Evolutionary conservation across 2,113 vertebrate genomes (phyloP), one percentile per base, ranked within the genome.

Genomic region (Coryphaenoides rupestris): DNA sequence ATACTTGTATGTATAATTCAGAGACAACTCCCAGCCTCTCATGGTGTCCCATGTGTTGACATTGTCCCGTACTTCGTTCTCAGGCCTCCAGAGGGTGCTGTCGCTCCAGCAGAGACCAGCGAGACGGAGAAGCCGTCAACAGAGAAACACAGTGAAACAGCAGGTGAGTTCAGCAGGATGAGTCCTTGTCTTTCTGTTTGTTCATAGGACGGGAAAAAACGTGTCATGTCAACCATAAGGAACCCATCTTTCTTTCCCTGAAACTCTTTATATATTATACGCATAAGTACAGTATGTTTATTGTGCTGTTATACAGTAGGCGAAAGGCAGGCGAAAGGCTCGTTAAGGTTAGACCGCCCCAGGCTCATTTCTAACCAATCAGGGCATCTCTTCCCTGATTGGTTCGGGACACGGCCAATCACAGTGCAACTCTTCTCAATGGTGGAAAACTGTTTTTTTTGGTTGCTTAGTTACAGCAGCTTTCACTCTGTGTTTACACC

Each of bases 1-100:
- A 6, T 26, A 26, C 24, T 26, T 26, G 3, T 26, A 6, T 26
- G 24, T 6, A 3, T 3, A 26, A 26, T n/a, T n/a, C 24, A 26
- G 24, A 3, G 24, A 6, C 24, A 3, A 26, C 24, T 26, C 24
- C 28, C 3, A 13, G 19, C 50, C 50, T n/a, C n/a, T n/a, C n/a
- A 53, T n/a, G 0, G n/a, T 9, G n/a, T 21, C 21, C 12, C 12
- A n/a, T n/a, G 22, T 46, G 4, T 9, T 63, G 2, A 67, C 21
- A 9, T 7, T 66, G 2, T 65, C 22, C 9, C 74, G 49, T 75
- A 40, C 56, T 81, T 75, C 60, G 23, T 28, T 77, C 72, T 2
- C 54, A 96, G 95, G 62, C 76, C 87, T 86, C 78, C 88, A 66
- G 83, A 79, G 58, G 86, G 86, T 21, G 68, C 55, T 60, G 28